Evolutionary conservation across 2,888 invertebrate species (phyloP).

Genomic region (Morinoia aosen): DNA sequence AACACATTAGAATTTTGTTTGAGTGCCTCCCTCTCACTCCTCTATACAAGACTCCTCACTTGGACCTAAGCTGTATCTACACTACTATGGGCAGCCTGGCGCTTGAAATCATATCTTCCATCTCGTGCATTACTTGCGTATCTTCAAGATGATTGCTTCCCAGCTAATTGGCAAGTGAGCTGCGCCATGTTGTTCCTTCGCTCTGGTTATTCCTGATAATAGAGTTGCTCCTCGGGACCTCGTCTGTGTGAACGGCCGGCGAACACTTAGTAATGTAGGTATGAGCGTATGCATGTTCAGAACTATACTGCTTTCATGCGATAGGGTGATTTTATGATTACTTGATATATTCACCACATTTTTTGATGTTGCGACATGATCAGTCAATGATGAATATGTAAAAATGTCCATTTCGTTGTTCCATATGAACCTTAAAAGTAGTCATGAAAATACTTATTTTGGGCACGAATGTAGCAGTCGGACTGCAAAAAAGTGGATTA

Average conservation of each 20-base stretch:
- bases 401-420: too few species aligned
- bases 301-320: not conserved
- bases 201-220: not conserved
- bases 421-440: not conserved
- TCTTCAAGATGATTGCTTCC: not conserved
- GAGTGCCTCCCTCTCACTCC: too few species aligned
- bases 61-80: not conserved
- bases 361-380: not conserved
- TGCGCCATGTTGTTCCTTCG: not conserved
- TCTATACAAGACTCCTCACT: too few species aligned
- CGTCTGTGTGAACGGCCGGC: not conserved
- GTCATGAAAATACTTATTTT: too few species aligned
- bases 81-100: not conserved
- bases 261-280: too few species aligned
- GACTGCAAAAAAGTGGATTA: too few species aligned
- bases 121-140: not conserved
- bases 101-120: not conserved
- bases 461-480: too few species aligned
- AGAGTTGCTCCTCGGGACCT: not conserved
- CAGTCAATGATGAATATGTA: too few species aligned
- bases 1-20: too few species aligned
- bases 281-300: too few species aligned
- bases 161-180: not conserved
- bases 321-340: not conserved
- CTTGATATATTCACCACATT: not conserved